Evolutionary conservation across 2,113 vertebrate species (phyloP).

Genomic region (Vireo altiloquus): DNA sequence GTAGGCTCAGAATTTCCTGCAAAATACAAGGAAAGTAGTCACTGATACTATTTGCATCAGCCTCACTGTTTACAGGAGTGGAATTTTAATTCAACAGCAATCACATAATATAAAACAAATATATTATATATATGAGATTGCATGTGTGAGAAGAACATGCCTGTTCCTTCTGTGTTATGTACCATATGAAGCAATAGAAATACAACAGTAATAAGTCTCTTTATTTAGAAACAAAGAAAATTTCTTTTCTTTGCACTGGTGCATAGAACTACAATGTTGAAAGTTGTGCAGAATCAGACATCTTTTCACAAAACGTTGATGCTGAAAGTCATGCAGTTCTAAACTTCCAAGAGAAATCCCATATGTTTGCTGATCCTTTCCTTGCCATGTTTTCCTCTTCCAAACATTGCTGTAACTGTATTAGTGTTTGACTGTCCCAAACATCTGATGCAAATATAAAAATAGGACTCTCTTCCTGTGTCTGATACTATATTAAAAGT

Average conservation of each 20-base stretch:
- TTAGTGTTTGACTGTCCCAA: not conserved
- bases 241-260: not conserved
- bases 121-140: not conserved
- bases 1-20: not conserved
- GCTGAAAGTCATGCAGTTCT: not conserved
- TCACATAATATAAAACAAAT: not conserved
- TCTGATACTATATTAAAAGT: not conserved
- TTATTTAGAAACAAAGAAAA: not conserved
- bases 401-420: not conserved
- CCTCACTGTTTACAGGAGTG: not conserved
- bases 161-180: not conserved
- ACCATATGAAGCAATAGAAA: not conserved
- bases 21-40: not conserved
- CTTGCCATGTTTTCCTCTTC: not conserved
- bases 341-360: not conserved
- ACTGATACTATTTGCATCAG: not conserved
- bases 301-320: not conserved
- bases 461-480: not conserved
- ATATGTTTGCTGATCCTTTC: not conserved
- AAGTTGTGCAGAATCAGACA: not conserved
- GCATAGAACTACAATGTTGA: not conserved
- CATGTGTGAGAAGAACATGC: not conserved
- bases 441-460: not conserved
- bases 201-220: not conserved
- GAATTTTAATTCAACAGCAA: not conserved